A percentile compares a stretch with the other conserved stretches of the same genome.
Conservation (phyloP, 2,113 vertebrate genomes). For the Misgurnus mizolepis region DNA sequence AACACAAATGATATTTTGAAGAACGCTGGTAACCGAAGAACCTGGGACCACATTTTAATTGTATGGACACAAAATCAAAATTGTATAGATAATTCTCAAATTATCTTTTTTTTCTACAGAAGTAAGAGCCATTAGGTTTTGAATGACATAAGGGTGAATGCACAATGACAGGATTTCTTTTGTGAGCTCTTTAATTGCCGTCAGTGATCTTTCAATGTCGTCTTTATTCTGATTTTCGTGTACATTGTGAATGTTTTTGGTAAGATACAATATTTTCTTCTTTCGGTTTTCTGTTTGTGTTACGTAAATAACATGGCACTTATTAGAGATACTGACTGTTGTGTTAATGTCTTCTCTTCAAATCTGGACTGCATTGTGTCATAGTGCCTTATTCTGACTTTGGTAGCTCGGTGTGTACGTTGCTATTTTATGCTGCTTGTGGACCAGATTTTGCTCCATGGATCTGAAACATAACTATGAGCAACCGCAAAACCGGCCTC, state of each 20-base stretch:
- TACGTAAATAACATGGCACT: constrained; percentile 37
- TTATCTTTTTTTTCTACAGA: too few species aligned
- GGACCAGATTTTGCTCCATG: constrained; percentile 46
- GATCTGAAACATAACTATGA: constrained; percentile 54
- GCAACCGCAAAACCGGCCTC: not conserved
- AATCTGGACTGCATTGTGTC: constrained; percentile 71
- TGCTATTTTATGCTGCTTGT: constrained; percentile 54
- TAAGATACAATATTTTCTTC: not conserved
- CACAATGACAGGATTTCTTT: too few species aligned
- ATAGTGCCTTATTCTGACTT: constrained; percentile 80
- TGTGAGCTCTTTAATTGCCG: not conserved
- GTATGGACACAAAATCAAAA: too few species aligned
- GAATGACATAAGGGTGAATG: too few species aligned
- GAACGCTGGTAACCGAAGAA: too few species aligned
- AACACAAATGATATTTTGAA: too few species aligned
- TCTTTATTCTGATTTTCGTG: constrained; percentile 12
- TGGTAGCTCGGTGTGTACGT: constrained; percentile 55
- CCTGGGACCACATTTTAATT: too few species aligned
- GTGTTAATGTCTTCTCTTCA: constrained; percentile 39
- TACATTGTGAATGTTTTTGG: constrained; percentile 18
- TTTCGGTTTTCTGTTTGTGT: constrained; percentile 12
- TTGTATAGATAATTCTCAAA: too few species aligned
- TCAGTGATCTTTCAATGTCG: constrained; percentile 31
- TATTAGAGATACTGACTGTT: constrained; percentile 17
- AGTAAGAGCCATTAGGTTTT: too few species aligned